Evolutionary conservation across 2,797 vertebrate species (phyloP).

Genomic region (Epinephelus coioides): DNA sequence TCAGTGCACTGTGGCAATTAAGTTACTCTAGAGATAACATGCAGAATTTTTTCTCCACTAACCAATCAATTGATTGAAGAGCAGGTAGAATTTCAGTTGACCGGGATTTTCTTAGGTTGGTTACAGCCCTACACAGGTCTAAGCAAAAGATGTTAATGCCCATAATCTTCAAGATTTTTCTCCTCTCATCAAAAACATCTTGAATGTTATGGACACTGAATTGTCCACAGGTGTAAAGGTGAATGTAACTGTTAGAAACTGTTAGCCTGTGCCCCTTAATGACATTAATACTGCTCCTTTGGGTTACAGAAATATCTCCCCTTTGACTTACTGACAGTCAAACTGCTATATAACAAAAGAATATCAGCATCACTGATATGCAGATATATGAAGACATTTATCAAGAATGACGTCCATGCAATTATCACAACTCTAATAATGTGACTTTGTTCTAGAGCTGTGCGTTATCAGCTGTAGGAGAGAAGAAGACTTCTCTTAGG

Average conservation of each 20-base stretch:
- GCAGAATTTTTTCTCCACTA: too few relatives aligned
- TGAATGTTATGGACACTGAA: not conserved
- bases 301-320: not conserved
- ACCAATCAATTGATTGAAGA: too few relatives aligned
- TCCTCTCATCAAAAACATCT: not conserved
- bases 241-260: not conserved
- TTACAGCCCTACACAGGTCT: too few relatives aligned
- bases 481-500: not conserved
- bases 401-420: not conserved
- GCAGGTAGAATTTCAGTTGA: too few relatives aligned
- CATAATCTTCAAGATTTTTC: not conserved
- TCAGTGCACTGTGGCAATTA: too few relatives aligned
- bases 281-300: not conserved
- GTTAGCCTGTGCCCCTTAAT: not conserved
- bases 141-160: too few relatives aligned
- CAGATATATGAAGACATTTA: not conserved
- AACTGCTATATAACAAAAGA: not conserved
- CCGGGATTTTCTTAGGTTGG: too few relatives aligned
- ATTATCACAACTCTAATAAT: not conserved
- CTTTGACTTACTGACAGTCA: slow-evolving; percentile 7
- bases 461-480: not conserved
- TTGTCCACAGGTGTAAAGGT: not conserved
- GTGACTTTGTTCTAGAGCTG: not conserved
- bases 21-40: too few relatives aligned
- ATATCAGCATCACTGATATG: not conserved